phyloP scores from a whole-genome alignment of 1,140 invertebrate species.

The Solenopsis fugax region DNA sequence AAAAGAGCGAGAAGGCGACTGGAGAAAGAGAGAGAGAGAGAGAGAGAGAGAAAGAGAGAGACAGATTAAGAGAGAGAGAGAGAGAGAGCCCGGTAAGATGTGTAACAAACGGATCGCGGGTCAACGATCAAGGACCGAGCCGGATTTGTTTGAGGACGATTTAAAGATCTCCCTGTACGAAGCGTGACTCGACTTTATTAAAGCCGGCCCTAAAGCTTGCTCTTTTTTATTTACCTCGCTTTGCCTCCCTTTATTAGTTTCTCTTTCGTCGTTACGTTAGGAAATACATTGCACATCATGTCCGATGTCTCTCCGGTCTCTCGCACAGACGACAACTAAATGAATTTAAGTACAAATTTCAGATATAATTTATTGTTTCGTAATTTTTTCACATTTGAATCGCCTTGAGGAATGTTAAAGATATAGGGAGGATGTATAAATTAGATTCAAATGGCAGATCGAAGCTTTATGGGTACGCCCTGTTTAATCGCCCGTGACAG shows the following conservation, averaged over 20 bases:
- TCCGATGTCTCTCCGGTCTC: not conserved
- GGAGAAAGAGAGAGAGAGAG: conserved; percentile 39
- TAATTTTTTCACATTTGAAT: not conserved
- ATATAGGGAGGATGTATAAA: not conserved
- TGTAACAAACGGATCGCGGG: conserved; percentile 80
- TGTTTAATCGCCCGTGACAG: conserved; percentile 65
- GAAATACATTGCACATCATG: conserved; percentile 12
- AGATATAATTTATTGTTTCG: not conserved
- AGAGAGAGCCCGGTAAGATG: conserved; percentile 67
- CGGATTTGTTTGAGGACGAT: conserved; percentile 78
- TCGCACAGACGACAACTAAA: not conserved
- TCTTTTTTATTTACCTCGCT: conserved; percentile 40
- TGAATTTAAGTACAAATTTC: not conserved
- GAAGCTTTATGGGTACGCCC: conserved; percentile 18
- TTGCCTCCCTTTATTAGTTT: conserved; percentile 53
- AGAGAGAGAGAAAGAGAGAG: conserved; percentile 21
- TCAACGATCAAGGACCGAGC: conserved; percentile 73
- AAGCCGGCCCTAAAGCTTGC: conserved; percentile 52
- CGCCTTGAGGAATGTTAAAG: not conserved
- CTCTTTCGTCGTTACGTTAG: conserved; percentile 25
- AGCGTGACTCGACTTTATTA: conserved; percentile 83
- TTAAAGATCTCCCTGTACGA: conserved; percentile 77
- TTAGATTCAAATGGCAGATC: conserved; percentile 41
- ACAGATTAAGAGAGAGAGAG: conserved; percentile 30
- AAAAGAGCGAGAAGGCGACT: not conserved